Evolutionary conservation across 2,888 invertebrate species (phyloP).

Genomic region (Pedicia rivosa): DNA sequence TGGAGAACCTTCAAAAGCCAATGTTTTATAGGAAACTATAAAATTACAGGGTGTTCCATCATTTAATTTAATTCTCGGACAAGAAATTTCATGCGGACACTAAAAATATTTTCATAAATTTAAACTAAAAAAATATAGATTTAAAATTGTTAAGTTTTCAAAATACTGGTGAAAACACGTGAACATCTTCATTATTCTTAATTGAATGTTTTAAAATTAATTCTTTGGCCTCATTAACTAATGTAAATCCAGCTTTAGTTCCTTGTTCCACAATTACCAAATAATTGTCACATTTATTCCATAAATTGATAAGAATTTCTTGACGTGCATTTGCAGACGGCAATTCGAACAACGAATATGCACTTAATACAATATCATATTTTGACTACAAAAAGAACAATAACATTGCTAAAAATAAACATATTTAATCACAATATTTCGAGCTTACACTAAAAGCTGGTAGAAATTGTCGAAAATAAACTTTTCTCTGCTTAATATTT

Average conservation of each 20-base stretch:
- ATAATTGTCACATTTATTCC: constrained; percentile 73
- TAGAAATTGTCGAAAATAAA: constrained; percentile 66
- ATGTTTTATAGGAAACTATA: constrained; percentile 40
- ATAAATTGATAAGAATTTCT: constrained; percentile 56
- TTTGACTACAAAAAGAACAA: constrained; percentile 32
- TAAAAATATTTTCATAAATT: constrained; percentile 26
- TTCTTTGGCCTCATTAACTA: constrained; percentile 73
- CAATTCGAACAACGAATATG: constrained; percentile 68
- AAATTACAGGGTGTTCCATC: constrained; percentile 68
- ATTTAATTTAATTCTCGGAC: constrained; percentile 48
- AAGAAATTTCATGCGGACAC: constrained; percentile 68
- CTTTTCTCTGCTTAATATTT: constrained; percentile 38
- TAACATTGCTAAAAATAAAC: constrained; percentile 5
- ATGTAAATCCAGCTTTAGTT: constrained; percentile 60
- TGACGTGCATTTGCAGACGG: constrained; percentile 47
- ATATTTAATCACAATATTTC: background rate
- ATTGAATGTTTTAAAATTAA: constrained; percentile 41
- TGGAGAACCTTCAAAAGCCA: constrained; percentile 34
- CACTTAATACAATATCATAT: constrained; percentile 68
- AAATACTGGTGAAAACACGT: constrained; percentile 54
- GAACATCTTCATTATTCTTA: constrained; percentile 32
- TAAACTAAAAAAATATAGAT: constrained; percentile 7
- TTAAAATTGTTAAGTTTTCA: constrained; percentile 2
- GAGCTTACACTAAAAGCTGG: constrained; percentile 36
- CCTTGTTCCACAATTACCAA: constrained; percentile 76